phyloP scores from a whole-genome alignment of 1,140 invertebrate species.

The Drosophila simulans region DNA sequence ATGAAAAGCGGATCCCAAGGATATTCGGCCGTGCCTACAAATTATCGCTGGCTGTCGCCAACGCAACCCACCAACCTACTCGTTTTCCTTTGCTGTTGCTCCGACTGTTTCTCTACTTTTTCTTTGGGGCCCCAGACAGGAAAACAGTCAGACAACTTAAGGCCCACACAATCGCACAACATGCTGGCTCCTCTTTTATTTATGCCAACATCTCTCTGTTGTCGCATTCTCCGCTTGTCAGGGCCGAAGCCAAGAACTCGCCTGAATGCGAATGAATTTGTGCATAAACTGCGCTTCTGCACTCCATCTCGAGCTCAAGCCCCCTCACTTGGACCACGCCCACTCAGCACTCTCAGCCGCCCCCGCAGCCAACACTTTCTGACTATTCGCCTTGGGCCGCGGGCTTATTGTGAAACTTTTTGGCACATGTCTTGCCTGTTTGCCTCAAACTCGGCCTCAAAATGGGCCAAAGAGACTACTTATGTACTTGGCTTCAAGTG shows the following conservation, averaged over 20 bases:
- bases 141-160: slow-evolving; percentile 55
- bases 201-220: slow-evolving; percentile 52
- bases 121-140: slow-evolving; percentile 43
- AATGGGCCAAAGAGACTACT: slow-evolving; percentile 47
- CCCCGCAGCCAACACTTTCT: neutral
- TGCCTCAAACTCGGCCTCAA: slow-evolving; percentile 25
- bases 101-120: slow-evolving; percentile 8
- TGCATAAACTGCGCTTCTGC: slow-evolving; percentile 77
- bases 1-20: slow-evolving; percentile 54
- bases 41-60: slow-evolving; percentile 60
- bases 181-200: slow-evolving; percentile 22
- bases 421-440: slow-evolving; percentile 79
- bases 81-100: slow-evolving; percentile 1
- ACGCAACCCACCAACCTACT: slow-evolving; percentile 23
- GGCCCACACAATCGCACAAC: slow-evolving; percentile 23
- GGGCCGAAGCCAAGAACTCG: slow-evolving; percentile 22
- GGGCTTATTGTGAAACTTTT: slow-evolving; percentile 80
- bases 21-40: slow-evolving; percentile 65
- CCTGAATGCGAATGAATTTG: slow-evolving; percentile 66
- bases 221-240: slow-evolving; percentile 25
- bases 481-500: slow-evolving; percentile 36
- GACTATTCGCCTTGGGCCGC: slow-evolving; percentile 53
- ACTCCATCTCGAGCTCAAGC: slow-evolving; percentile 37
- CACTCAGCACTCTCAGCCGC: slow-evolving; percentile 10
- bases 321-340: slow-evolving; percentile 49